Base-by-base conservation (phyloP, 2,888 invertebrate species). In the Chironomus tentans region DNA sequence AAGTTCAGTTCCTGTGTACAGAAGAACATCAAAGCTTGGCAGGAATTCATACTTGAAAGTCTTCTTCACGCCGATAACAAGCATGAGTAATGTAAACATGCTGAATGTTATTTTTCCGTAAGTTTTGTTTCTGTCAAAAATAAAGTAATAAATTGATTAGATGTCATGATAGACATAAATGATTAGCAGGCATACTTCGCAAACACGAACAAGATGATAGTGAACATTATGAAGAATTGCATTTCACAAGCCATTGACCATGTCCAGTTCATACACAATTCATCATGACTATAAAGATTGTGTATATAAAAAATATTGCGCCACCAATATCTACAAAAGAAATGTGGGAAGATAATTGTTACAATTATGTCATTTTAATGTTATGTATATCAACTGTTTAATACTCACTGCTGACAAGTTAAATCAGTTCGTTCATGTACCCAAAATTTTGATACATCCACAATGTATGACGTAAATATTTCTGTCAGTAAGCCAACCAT, bases 201-300 rank as follows among this genome's bases (percentile, higher is more conserved):
- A 77, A 84, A 84, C 4, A 81, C 76, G 24, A 84, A 83, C 4
- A 84, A 79, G 28, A 84, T 72, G 0, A 79, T 78, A 15, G 82
- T 82, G 68, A 82, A 82, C 47, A 84, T 68, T 2, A 83, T 78
- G 50, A 82, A 84, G 79, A 82, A 84, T 78, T 84, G 84, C 84
- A 84, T 84, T 78, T 84, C 84, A 76, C 84, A 84, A 62, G 84
- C 83, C 77, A 85, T 77, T 0, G 84, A 84, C 84, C 85, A 85
- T 18, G 83, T 83, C 85, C 85, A 85, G 38, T 83, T 84, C 75
- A 83, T 80, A 74, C 85, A 85, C 80, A 85, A 81, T 5, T 84
- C 81, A 18, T 81, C 80, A 77, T 82, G 82, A 70, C 81, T 79
- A 76, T 82, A 84, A 0, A 84, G 78, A 78, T 84, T 84, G 77